phyloP scores from a whole-genome alignment of 2,888 invertebrate genomes.

The Drosophila crucigera region DNA sequence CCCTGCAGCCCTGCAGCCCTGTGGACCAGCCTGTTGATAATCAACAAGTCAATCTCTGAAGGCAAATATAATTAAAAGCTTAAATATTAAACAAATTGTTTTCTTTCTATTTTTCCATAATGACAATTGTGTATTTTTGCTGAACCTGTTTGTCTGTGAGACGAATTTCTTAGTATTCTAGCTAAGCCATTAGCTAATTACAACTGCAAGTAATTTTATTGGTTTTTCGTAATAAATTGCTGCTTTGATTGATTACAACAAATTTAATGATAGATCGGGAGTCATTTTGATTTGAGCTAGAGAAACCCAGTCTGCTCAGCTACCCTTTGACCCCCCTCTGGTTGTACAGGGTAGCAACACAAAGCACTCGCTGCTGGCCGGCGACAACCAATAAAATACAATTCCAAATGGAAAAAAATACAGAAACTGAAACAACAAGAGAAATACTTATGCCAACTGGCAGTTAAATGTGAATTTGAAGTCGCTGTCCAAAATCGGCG shows the following conservation, averaged over 20 bases:
- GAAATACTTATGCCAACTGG: constrained; percentile 51
- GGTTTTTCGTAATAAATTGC: background rate
- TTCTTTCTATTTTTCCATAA: background rate
- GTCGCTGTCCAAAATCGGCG: constrained; percentile 36
- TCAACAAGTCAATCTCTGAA: background rate
- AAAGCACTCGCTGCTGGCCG: constrained; percentile 43
- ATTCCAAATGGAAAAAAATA: constrained; percentile 12
- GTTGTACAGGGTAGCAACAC: constrained; percentile 15
- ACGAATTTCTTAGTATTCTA: background rate
- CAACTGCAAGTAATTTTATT: background rate
- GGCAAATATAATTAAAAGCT: background rate
- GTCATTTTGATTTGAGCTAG: background rate
- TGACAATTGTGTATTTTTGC: background rate
- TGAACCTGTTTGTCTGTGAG: background rate
- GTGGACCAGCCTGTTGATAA: background rate
- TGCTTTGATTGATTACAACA: background rate
- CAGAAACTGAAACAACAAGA: background rate
- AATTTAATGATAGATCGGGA: background rate
- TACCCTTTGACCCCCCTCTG: background rate
- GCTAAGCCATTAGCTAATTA: background rate
- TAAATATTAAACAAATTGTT: background rate
- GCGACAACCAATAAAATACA: constrained; percentile 67
- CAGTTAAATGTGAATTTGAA: constrained; percentile 61
- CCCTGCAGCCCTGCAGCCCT: constrained; percentile 55
- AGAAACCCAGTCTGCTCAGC: background rate